phyloP scores from a whole-genome alignment of 2,888 invertebrate genomes.

The Rhingia campestris region DNA sequence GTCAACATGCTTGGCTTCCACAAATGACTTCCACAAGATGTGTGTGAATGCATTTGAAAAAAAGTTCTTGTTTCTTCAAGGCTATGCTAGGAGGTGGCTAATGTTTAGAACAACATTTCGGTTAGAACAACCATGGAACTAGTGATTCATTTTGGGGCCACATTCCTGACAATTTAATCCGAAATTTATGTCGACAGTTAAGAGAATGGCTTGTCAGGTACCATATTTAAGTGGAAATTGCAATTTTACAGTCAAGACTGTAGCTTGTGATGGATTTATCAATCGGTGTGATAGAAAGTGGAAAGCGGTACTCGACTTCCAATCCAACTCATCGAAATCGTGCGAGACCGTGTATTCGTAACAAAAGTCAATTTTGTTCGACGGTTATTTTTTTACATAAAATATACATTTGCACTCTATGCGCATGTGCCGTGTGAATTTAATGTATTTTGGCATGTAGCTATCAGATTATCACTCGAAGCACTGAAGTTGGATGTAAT shows the following conservation, averaged over 20 bases:
- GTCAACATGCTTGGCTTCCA: constrained; percentile 27
- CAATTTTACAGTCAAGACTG: background rate
- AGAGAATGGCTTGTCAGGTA: background rate
- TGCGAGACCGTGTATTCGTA: constrained; percentile 12
- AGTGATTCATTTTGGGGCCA: background rate
- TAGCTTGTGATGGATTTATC: constrained; percentile 4
- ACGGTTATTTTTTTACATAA: constrained; percentile 29
- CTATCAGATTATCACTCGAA: background rate
- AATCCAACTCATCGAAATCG: constrained; percentile 18
- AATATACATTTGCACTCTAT: constrained; percentile 34
- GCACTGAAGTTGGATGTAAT: too few relatives aligned
- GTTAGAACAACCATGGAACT: background rate
- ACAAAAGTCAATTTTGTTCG: constrained; percentile 40
- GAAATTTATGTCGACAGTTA: background rate
- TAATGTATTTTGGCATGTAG: background rate
- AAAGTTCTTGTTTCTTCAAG: constrained; percentile 55
- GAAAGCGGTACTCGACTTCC: constrained; percentile 42
- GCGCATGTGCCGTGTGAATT: constrained; percentile 3
- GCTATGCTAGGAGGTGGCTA: constrained; percentile 1
- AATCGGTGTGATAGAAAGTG: constrained; percentile 46
- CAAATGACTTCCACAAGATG: constrained; percentile 58
- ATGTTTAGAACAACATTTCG: background rate
- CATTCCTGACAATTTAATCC: constrained; percentile 2
- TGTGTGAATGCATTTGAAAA: constrained; percentile 26
- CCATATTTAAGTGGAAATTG: background rate